Evolutionary conservation across 2,113 vertebrate genomes (phyloP), one percentile per base, ranked within the genome.

Genomic region (Hippocampus abdominalis): DNA sequence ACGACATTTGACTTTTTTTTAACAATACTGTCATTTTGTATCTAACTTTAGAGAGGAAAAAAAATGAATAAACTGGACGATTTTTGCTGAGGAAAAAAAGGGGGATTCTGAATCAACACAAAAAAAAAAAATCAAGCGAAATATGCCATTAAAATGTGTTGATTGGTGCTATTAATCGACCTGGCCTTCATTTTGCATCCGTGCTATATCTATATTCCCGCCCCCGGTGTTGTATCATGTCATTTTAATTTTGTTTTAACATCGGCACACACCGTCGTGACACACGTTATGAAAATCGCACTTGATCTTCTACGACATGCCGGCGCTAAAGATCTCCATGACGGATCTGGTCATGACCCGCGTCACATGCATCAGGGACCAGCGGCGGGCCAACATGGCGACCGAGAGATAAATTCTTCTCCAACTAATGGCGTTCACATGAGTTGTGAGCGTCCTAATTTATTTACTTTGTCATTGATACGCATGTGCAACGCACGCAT

Each of bases 351-450:
- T 23, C 8, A 74, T 64, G 76, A 76, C 83, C 83, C 74, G 65
- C 66, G 67, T 36, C 73, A 79, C 87, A 79, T 88, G 87, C 64
- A 81, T 89, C 82, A 88, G 77, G 13, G 32, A 21, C 15, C 73
- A 80, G 78, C 80, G 12, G 23, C 62, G 68, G 39, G 49, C 68
- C 78, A 76, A 79, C 82, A 79, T 85, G 32, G 80, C 77, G 71
- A 86, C 87, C 2, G 20, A 12, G 74, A 95, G 93, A 96, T 95
- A 93, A 94, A 95, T 95, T 91, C 92, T 78, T 87, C 66, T n/a
- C 73, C 87, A 95, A 95, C 94, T 96, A 96, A 96, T 96, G 94
- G 93, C 91, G 92, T 94, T 93, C 94, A 93, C 94, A 94, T 93
- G 94, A 95, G 81, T 82, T 81, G 87, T 86, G 88, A 85, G 84